A percentile compares a stretch with the other conserved stretches of the same genome.
Conservation (phyloP, 2,113 vertebrate genomes). For the Zosterops japonicus region DNA sequence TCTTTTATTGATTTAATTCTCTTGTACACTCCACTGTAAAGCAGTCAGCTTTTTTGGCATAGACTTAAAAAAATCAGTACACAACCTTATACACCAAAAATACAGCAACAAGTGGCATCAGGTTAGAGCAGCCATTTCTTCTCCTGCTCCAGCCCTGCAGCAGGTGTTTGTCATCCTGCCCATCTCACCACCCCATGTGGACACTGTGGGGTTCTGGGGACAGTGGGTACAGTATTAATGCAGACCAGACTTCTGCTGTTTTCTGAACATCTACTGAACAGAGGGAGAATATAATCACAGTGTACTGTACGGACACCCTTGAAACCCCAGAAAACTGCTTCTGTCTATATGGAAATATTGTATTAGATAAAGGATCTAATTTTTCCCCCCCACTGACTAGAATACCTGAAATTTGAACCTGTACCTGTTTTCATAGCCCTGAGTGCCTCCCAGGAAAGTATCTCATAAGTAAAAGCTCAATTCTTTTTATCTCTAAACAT, state of each 20-base stretch:
- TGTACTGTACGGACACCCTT: rapidly evolving
- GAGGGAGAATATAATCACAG: background rate
- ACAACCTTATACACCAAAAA: background rate
- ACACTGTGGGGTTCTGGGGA: rapidly evolving
- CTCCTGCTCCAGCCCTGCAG: rapidly evolving
- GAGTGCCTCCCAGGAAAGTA: slow-evolving; percentile 40
- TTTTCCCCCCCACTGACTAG: rapidly evolving
- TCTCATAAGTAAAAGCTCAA: slow-evolving; percentile 26
- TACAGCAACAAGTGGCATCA: background rate
- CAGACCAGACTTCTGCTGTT: background rate
- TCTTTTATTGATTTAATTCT: background rate
- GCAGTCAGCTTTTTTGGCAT: background rate
- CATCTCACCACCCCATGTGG: rapidly evolving
- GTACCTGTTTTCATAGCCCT: slow-evolving; percentile 25
- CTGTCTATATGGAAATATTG: background rate
- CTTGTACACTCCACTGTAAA: background rate
- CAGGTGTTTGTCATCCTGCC: background rate
- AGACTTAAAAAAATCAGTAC: background rate
- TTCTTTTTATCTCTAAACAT: slow-evolving; percentile 58
- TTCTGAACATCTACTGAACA: background rate
- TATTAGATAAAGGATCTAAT: background rate
- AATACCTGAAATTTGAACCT: slow-evolving; percentile 4
- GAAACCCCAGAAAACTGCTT: background rate
- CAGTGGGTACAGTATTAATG: background rate
- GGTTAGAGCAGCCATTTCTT: background rate